phyloP scores from a whole-genome alignment of 2,888 invertebrate species.

The Allygus modestus region DNA sequence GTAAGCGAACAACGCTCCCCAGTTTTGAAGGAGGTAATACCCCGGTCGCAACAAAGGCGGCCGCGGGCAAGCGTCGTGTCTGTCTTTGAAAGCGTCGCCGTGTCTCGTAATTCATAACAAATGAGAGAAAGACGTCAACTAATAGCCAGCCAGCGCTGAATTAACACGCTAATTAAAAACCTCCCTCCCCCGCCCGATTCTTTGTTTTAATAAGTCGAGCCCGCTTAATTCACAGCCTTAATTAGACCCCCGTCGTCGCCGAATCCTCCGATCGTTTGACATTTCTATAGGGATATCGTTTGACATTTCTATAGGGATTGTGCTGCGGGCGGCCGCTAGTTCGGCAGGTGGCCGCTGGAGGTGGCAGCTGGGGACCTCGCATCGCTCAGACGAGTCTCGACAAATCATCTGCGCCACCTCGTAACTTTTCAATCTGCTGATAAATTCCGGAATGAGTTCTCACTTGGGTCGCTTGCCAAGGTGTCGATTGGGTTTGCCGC shows the following conservation, averaged over 20 bases:
- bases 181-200: background rate
- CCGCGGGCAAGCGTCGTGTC: background rate
- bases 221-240: conserved; percentile 36
- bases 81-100: background rate
- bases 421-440: background rate
- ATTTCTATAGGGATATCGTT: conserved; percentile 39
- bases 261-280: conserved; percentile 26
- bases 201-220: conserved; percentile 35
- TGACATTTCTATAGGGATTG: conserved; percentile 41
- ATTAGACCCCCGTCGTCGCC: conserved; percentile 29
- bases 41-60: background rate
- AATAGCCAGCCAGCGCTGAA: conserved; percentile 41
- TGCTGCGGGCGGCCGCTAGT: background rate
- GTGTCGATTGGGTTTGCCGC: background rate
- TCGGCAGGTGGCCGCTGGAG: conserved; percentile 5
- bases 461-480: background rate
- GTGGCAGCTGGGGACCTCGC: background rate
- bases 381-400: conserved; percentile 22
- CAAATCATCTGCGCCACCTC: conserved; percentile 30
- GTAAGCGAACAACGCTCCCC: background rate
- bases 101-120: conserved; percentile 40
- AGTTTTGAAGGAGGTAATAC: background rate
- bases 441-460: background rate
- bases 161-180: conserved; percentile 49
- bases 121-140: conserved; percentile 41